A percentile compares a stretch with the other conserved stretches of the same genome.
Conservation (phyloP, 2,113 vertebrate species). For the Orientallactaga bullata region DNA sequence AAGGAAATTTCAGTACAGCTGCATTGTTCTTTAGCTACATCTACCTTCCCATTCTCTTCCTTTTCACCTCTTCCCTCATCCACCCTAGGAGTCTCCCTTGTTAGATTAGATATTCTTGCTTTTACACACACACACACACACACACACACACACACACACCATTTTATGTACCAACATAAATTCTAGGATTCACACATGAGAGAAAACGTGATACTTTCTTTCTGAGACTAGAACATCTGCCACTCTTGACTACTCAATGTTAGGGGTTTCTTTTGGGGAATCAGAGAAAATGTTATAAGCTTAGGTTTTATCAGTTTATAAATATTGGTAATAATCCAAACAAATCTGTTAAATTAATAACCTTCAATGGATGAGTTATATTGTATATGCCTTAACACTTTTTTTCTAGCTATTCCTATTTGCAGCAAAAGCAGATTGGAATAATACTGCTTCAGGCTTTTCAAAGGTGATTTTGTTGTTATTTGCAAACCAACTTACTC, state of each 20-base stretch:
- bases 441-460: neutral
- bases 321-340: too few relatives aligned
- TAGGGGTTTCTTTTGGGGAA: neutral
- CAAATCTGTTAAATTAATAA: neutral
- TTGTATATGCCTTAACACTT: neutral
- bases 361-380: neutral
- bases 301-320: too few relatives aligned
- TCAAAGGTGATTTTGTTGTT: neutral
- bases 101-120: too few relatives aligned
- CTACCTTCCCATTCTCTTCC: too few relatives aligned
- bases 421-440: neutral
- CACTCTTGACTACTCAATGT: neutral
- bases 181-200: too few relatives aligned
- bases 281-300: neutral
- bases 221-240: neutral
- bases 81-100: too few relatives aligned
- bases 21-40: too few relatives aligned
- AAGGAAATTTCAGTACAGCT: neutral
- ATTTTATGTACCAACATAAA: too few relatives aligned
- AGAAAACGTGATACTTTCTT: too few relatives aligned
- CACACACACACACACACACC: too few relatives aligned
- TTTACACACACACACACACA: too few relatives aligned
- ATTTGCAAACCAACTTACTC: neutral
- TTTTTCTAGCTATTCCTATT: neutral
- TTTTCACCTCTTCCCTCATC: too few relatives aligned